phyloP scores from a whole-genome alignment of 1,140 invertebrate genomes.

The Phymorhynchus buccinoides region DNA sequence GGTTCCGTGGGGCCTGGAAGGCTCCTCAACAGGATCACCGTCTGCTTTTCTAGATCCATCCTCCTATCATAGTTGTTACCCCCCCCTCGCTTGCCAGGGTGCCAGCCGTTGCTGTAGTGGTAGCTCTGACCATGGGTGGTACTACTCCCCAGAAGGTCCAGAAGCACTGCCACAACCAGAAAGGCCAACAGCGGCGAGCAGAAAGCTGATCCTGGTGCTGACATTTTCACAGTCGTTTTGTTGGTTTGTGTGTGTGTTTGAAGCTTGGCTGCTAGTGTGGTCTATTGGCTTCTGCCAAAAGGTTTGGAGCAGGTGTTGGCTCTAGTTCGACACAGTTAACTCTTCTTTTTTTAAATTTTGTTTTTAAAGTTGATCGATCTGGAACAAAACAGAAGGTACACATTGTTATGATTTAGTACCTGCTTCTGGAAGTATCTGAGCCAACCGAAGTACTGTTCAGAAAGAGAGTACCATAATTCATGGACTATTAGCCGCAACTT shows the following conservation, averaged over 20 bases:
- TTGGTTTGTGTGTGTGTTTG: not conserved
- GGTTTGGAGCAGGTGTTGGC: no score
- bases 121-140: slow-evolving; percentile 61
- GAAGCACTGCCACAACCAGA: slow-evolving; percentile 21
- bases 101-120: slow-evolving; percentile 70
- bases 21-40: not conserved
- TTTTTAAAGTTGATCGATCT: not conserved
- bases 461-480: no score
- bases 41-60: not conserved
- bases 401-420: no score
- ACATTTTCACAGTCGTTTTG: not conserved
- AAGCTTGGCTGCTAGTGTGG: not conserved
- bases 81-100: slow-evolving; percentile 55
- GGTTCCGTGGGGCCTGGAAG: not conserved
- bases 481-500: no score
- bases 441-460: no score
- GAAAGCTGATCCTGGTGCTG: not conserved
- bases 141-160: slow-evolving; percentile 33
- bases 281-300: no score
- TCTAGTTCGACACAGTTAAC: not conserved
- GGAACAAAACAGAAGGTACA: no score
- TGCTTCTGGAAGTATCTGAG: no score
- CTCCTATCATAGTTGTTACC: not conserved
- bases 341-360: no score
- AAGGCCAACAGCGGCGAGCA: not conserved